Conservation (phyloP, 2,888 invertebrate species). For the Chromoteleia sp. region DNA sequence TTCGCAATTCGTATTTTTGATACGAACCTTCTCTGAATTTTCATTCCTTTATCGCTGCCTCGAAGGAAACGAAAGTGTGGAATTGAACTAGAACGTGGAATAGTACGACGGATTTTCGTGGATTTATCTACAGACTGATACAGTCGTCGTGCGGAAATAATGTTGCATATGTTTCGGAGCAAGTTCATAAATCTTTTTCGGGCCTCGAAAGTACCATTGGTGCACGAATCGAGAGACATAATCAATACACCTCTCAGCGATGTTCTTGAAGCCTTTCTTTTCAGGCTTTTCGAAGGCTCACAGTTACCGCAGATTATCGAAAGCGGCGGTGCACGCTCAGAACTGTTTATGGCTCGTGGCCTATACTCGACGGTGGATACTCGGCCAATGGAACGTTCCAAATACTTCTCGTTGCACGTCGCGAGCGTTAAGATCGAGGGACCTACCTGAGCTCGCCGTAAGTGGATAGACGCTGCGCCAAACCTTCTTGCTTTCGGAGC, state of each 20-base stretch:
- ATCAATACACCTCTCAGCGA: conserved; percentile 63
- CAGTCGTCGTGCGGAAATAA: conserved; percentile 47
- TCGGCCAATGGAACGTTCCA: conserved; percentile 84
- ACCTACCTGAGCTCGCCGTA: conserved; percentile 46
- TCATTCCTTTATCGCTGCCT: conserved; percentile 4
- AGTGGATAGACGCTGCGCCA: conserved; percentile 56
- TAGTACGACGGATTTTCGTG: conserved; percentile 37
- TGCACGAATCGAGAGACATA: conserved; percentile 59
- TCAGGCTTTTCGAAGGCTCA: conserved; percentile 62
- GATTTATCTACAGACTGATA: conserved; percentile 42
- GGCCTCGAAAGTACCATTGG: conserved; percentile 49
- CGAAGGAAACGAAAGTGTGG: conserved; percentile 48
- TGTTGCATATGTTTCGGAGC: conserved; percentile 50
- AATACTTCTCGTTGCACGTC: conserved; percentile 82
- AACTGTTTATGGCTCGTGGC: conserved; percentile 80
- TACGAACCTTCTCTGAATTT: conserved; percentile 1
- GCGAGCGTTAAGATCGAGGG: conserved; percentile 71
- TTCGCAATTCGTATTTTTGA: not conserved
- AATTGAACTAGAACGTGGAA: conserved; percentile 46
- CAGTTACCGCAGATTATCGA: conserved; percentile 71
- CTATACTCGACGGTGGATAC: conserved; percentile 79
- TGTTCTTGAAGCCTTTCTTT: conserved; percentile 68
- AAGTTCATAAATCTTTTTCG: conserved; percentile 64
- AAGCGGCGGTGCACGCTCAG: conserved; percentile 74
- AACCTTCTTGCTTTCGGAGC: conserved; percentile 62